Evolutionary conservation across 1,140 invertebrate genomes (phyloP).

Genomic region (Pogonomyrmex barbatus): DNA sequence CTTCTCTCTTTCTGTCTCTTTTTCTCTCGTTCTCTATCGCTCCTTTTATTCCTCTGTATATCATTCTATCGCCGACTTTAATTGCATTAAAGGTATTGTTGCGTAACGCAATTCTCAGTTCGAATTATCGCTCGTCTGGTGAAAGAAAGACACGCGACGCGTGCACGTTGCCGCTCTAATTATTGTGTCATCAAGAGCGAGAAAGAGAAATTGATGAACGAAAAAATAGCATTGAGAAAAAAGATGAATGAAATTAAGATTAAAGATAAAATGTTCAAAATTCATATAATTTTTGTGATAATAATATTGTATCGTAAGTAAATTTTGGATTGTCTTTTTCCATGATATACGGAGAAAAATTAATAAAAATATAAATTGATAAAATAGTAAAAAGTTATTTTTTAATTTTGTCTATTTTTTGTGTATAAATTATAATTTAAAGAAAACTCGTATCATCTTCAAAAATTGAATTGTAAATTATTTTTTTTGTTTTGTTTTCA

Average conservation of each 20-base stretch:
- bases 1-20: constrained; percentile 14
- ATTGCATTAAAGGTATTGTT: constrained; percentile 73
- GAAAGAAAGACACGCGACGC: constrained; percentile 50
- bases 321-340: background rate
- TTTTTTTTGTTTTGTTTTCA: background rate
- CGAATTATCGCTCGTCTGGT: constrained; percentile 61
- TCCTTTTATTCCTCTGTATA: constrained; percentile 29
- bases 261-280: background rate
- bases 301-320: background rate
- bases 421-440: background rate
- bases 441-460: background rate
- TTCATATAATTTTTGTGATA: background rate
- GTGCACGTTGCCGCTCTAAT: constrained; percentile 22
- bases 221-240: background rate
- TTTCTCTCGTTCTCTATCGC: background rate
- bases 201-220: constrained; percentile 62
- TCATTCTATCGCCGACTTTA: constrained; percentile 75
- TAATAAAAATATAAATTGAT: background rate
- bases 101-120: constrained; percentile 70
- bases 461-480: constrained; percentile 7
- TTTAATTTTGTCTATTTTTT: background rate
- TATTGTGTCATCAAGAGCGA: constrained; percentile 39
- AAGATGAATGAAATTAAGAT: background rate
- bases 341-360: background rate
- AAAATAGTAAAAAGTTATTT: background rate